phyloP scores from a whole-genome alignment of 2,888 invertebrate species.

The Ochropacha duplaris region DNA sequence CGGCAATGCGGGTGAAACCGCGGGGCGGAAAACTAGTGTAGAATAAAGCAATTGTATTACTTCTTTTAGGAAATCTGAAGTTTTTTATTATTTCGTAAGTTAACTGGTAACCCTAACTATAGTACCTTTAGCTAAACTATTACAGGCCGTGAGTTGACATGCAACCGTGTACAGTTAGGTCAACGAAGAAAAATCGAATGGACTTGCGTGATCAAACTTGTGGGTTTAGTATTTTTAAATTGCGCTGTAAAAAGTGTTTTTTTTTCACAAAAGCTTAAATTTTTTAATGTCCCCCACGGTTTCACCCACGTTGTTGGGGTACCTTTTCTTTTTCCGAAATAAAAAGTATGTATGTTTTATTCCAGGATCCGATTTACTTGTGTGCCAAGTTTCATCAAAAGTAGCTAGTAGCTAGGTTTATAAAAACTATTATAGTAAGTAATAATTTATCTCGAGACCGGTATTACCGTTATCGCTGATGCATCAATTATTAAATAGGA shows the following conservation, averaged over 20 bases:
- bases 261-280: too few relatives aligned
- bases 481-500: slow-evolving; percentile 21
- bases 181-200: background rate
- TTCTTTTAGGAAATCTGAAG: too few relatives aligned
- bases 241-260: background rate
- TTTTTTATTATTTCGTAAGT: background rate
- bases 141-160: background rate
- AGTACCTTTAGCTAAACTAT: background rate
- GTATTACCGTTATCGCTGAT: slow-evolving; percentile 2
- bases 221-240: background rate
- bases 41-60: too few relatives aligned
- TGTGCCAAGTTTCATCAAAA: too few relatives aligned
- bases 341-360: too few relatives aligned
- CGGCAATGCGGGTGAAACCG: too few relatives aligned
- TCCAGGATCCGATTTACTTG: too few relatives aligned
- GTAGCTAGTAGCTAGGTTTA: too few relatives aligned
- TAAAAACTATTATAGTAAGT: background rate
- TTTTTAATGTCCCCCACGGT: too few relatives aligned
- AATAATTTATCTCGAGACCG: background rate
- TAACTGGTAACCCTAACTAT: background rate
- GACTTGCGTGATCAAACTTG: background rate
- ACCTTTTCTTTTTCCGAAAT: too few relatives aligned
- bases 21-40: too few relatives aligned
- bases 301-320: too few relatives aligned
- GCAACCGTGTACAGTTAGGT: background rate